Evolutionary conservation across 2,888 invertebrate species (phyloP), one percentile per base, ranked within the genome.

Genomic region (Drosophila monieri): DNA sequence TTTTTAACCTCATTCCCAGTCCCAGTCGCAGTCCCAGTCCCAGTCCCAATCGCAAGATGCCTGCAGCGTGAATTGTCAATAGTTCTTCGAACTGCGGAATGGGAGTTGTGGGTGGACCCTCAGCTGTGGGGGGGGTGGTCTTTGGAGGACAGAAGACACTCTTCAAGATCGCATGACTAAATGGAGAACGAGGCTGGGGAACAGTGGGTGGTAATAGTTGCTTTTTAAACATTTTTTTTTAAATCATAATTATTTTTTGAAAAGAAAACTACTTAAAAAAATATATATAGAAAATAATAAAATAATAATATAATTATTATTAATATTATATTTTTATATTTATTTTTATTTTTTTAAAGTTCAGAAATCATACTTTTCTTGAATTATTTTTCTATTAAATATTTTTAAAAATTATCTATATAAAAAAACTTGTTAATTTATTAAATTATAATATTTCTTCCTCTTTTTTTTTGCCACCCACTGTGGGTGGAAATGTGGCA

Each of bases 1-100:
- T 84, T 80, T 72, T 64, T 77, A 78, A 71, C 84, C 85, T 70
- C 77, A 77, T 81, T 78, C 79, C 75, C 86, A 86, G 6, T 15
- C 8, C 39, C 35, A 12, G 4, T 35, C 35, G n/a, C 35, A 12
- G 75, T 81, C 83, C 68, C 66, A 66, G 53, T 76, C 71, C 70
- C 64, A 44, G 61, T 52, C 23, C 4, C 46, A 27, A 14, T 27
- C 66, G 23, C 57, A 55, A 14, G 27, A 25, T 56, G 30, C 15
- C 47, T 47, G 60, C 52, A 53, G 44, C 43, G 30, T 39, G 57
- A 71, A 77, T 73, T 80, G 73, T 71, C 80, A 73, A 78, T 76
- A 76, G 74, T 81, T 76, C 68, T 69, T 74, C 55, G 64, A 66
- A 66, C 43, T 49, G 66, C 27, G 32, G 9, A 32, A 5, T 32